These are phyloP conservation scores for Campoplex capitator DNA, from an alignment of 2,888 invertebrate genomes.

Conservation along the genomic window DNA sequence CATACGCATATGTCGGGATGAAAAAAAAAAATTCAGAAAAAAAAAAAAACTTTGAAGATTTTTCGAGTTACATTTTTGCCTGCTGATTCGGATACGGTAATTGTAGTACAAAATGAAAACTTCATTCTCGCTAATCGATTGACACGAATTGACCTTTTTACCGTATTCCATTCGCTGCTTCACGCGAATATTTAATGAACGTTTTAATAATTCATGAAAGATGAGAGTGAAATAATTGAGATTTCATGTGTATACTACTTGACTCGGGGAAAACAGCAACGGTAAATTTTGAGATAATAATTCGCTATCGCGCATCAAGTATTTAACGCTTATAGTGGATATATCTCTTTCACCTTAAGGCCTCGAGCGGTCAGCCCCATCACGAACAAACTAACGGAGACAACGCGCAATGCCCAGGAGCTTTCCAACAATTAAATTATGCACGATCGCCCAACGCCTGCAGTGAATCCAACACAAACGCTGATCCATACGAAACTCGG, in stretches of 20 bases:
- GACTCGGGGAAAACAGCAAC: not conserved
- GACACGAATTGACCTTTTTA: too few species aligned
- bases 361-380: constrained; percentile 22
- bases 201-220: too few species aligned
- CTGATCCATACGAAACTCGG: constrained; percentile 8
- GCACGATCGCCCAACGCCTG: constrained; percentile 54
- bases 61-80: too few species aligned
- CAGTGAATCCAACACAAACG: constrained; percentile 40
- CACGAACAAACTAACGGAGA: constrained; percentile 52
- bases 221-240: not conserved
- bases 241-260: not conserved
- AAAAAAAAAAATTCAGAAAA: too few species aligned
- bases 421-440: constrained; percentile 61
- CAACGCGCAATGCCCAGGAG: constrained; percentile 47
- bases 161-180: too few species aligned
- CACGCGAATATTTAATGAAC: too few species aligned
- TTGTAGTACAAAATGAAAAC: too few species aligned
- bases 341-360: constrained; percentile 11
- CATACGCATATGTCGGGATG: too few species aligned
- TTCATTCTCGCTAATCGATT: too few species aligned
- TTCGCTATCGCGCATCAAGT: not conserved
- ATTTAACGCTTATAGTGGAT: not conserved
- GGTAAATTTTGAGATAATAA: not conserved
- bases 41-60: too few species aligned
- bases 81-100: too few species aligned